Evolutionary conservation across 2,888 invertebrate species (phyloP), one percentile per base, ranked within the genome.

Genomic region (Chrysolina haemoptera): DNA sequence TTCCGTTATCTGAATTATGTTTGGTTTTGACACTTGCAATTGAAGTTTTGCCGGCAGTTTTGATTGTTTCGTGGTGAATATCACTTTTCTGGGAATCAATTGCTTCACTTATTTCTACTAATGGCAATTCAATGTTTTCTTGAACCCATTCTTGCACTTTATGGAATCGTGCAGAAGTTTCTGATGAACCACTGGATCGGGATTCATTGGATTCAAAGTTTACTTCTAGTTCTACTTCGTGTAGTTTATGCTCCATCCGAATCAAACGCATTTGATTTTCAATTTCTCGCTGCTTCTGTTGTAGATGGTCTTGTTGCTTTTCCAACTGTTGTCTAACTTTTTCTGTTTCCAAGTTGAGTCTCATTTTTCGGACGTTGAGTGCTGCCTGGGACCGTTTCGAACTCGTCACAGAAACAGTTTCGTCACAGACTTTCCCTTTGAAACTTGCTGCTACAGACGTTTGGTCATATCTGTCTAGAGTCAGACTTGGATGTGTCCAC

Each of bases 151-250:
- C 14, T 14, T 43, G 43, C 2, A 43, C 43, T 14, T 43, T 14
- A 14, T 43, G 14, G 43, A 43, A 14, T 12, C 43, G 1, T 14
- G 14, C 11, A 14, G 12, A 55, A 55, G 18, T 22, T 9, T 55
- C 55, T 55, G 55, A 55, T 16, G 8, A 16, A 22, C 18, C 11
- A 55, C 55, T 55, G 55, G 55, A 55, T 18, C 16, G 18, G n/a
- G 12, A 55, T 55, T 55, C 55, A 18, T 55, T 55, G 55, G 18
- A 55, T 18, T 55, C 55, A 55, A 55, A 55, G n/a, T 1, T 18
- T 3, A 18, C 55, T 55, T 55, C 55, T 16, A 55, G 18, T 55
- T 55, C 55, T 55, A 20, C 55, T 16, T 55, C 55, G 5, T 14
- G 43, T 14, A 43, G 12, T 0, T 43, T 14, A 43, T 43, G 43